Evolutionary conservation across 2,113 vertebrate genomes (phyloP).

Genomic region (Tyrannus savana): DNA sequence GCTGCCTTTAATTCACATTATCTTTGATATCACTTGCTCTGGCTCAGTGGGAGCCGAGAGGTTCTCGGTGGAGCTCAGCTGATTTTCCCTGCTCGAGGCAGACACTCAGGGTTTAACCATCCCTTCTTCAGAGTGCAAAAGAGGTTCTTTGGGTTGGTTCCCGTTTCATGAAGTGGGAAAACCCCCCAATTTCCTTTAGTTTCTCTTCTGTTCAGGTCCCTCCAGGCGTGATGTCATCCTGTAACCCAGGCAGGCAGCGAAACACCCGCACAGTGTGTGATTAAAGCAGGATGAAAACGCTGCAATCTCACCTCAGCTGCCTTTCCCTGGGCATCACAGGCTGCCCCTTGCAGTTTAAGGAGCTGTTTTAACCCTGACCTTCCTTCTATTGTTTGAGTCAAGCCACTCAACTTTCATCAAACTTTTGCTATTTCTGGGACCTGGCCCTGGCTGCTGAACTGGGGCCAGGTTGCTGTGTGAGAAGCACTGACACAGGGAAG

Average conservation of each 20-base stretch:
- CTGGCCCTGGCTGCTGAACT: slow-evolving; percentile 24
- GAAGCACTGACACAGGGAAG: slow-evolving; percentile 26
- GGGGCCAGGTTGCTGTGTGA: slow-evolving; percentile 34
- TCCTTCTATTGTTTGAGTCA: slow-evolving; percentile 66
- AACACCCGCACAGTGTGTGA: neutral
- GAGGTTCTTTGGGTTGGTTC: neutral
- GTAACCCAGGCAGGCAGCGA: neutral
- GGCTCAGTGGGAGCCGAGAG: neutral
- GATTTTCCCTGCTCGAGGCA: neutral
- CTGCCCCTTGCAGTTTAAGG: neutral
- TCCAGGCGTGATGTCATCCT: neutral
- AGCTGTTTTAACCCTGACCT: slow-evolving; percentile 59
- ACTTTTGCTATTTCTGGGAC: slow-evolving; percentile 53
- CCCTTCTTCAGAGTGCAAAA: neutral
- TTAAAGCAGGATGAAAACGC: neutral
- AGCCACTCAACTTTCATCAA: slow-evolving; percentile 62
- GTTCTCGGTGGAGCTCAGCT: neutral
- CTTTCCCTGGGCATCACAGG: neutral
- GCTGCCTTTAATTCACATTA: neutral
- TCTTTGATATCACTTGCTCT: neutral
- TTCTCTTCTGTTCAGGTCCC: slow-evolving; percentile 6
- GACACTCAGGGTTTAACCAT: neutral
- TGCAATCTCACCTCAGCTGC: slow-evolving; percentile 13
- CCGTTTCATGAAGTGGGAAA: neutral
- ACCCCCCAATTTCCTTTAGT: neutral